Evolutionary conservation across 92 coral and sea anemone species (phyloP).

Genomic region (Hydrozoanthus gracilis): DNA sequence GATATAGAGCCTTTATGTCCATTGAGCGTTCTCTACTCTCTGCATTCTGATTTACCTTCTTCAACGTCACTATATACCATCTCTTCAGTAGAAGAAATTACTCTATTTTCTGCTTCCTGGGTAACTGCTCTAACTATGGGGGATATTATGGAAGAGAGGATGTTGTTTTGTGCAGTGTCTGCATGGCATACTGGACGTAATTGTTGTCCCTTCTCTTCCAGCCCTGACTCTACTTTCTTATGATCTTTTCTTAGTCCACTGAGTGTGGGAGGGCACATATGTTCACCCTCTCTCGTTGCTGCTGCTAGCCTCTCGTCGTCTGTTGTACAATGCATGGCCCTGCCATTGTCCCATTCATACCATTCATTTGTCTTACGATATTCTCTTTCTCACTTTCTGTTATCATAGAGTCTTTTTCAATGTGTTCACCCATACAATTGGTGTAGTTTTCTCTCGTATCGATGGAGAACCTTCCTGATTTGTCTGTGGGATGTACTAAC

Average conservation of each 20-base stretch:
- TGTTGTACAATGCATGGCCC: not conserved
- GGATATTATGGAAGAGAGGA: not conserved
- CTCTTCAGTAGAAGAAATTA: too few relatives aligned
- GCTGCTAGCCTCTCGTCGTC: not conserved
- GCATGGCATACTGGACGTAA: too few relatives aligned
- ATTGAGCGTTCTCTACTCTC: too few relatives aligned
- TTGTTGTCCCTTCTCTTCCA: conserved; percentile 3
- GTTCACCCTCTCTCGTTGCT: not conserved
- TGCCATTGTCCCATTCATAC: not conserved
- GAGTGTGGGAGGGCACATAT: not conserved
- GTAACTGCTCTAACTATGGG: conserved; percentile 27
- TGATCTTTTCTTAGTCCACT: conserved; percentile 12
- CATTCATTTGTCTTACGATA: not conserved
- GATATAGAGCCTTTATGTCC: conserved; percentile 4
- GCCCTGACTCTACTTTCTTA: not conserved
- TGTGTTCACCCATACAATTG: not conserved
- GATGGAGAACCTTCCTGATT: conserved; percentile 6
- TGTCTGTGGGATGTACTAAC: conserved; percentile 1
- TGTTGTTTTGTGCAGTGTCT: too few relatives aligned
- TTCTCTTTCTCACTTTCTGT: not conserved
- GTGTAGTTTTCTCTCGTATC: conserved; percentile 4
- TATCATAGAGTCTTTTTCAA: not conserved
- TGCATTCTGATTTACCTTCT: too few relatives aligned
- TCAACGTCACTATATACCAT: too few relatives aligned
- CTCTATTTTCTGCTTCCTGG: not conserved